Conservation (phyloP, 2,113 vertebrate species). For the Pachyramphus minor region DNA sequence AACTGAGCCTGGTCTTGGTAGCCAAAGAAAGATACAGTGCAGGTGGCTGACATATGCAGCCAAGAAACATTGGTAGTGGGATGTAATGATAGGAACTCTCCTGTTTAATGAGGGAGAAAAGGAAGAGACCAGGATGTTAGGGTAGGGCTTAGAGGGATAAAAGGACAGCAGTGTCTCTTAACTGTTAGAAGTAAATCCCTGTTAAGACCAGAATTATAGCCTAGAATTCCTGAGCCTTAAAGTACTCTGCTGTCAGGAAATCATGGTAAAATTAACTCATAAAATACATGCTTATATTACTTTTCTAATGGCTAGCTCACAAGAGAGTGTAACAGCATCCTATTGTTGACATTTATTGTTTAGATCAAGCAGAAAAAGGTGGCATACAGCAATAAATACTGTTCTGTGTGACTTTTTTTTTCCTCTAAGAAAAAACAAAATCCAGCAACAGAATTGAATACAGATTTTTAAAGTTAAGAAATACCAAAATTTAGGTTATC, state of each 20-base stretch:
- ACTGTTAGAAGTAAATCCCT: neutral
- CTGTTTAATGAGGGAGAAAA: neutral
- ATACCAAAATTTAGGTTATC: neutral
- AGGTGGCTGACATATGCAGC: neutral
- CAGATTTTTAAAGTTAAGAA: neutral
- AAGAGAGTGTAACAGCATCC: neutral
- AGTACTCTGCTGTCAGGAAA: neutral
- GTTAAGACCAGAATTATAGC: neutral
- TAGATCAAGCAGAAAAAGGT: neutral
- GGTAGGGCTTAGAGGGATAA: neutral
- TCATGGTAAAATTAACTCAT: neutral
- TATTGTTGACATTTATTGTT: neutral
- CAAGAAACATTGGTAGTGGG: neutral
- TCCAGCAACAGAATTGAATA: neutral
- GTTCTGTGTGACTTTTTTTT: rapidly evolving
- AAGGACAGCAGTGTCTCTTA: neutral
- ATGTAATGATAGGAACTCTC: neutral
- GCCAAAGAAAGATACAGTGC: neutral
- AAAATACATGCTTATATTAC: neutral
- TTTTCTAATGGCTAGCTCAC: neutral
- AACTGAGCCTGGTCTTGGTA: neutral
- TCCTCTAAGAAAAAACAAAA: neutral
- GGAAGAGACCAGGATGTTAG: neutral
- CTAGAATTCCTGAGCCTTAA: neutral
- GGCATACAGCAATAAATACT: neutral